Percentiles rank a stretch among this genome's conserved stretches.
phyloP scores from a whole-genome alignment of 2,113 vertebrate species.

The Rhombomys opimus region DNA sequence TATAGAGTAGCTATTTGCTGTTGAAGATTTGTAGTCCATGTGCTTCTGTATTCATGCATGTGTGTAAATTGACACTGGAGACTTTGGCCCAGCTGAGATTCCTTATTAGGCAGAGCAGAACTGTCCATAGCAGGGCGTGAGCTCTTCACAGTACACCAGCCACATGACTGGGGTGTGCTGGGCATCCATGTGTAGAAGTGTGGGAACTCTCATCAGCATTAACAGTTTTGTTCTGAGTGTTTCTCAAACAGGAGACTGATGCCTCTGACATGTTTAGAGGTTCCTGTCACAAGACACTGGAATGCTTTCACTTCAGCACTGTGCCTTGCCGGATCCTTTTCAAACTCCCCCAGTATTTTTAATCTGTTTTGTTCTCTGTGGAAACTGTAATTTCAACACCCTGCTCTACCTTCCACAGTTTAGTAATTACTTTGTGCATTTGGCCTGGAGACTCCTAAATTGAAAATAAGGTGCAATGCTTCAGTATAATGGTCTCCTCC shows the following conservation, averaged over 20 bases:
- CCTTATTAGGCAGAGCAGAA: not conserved
- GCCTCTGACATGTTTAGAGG: not conserved
- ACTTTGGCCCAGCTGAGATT: not conserved
- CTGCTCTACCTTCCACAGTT: not conserved
- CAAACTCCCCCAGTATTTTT: not conserved
- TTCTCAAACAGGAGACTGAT: not conserved
- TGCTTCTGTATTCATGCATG: not conserved
- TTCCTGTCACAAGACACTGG: not conserved
- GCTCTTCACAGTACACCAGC: not conserved
- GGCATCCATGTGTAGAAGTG: accelerated
- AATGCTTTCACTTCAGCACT: accelerated
- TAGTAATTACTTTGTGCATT: slow-evolving; percentile 23
- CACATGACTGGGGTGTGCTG: not conserved
- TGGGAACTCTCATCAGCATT: not conserved
- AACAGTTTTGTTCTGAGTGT: not conserved
- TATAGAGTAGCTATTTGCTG: not conserved
- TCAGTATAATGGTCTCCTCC: slow-evolving; percentile 55
- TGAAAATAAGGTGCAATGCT: slow-evolving; percentile 47
- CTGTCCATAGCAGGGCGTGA: not conserved
- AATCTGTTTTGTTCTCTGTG: not conserved
- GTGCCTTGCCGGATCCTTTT: not conserved
- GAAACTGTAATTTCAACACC: not conserved
- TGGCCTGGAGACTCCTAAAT: slow-evolving; percentile 61
- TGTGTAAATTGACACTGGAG: accelerated
- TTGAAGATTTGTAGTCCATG: not conserved